Conservation (phyloP, 2,888 invertebrate genomes). For the Chloroclysta siterata region DNA sequence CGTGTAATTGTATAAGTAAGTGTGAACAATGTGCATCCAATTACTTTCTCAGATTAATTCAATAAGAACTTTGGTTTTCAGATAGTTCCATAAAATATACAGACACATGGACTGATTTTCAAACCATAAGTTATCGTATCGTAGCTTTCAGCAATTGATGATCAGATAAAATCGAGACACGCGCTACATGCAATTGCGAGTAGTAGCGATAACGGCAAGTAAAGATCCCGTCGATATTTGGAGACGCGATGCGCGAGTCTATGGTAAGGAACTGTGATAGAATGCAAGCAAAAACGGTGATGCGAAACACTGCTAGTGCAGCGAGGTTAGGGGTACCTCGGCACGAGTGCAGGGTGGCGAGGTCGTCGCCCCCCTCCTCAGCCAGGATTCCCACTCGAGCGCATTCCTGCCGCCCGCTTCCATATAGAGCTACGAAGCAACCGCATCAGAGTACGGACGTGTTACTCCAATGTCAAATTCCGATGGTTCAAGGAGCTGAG, state of each 20-base stretch:
- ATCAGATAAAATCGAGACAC: not conserved
- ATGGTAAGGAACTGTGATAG: conserved; percentile 14
- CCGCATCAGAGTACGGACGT: conserved; percentile 40
- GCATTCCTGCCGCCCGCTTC: conserved; percentile 62
- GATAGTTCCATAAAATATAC: not conserved
- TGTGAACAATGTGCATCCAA: not conserved
- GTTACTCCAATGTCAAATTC: conserved; percentile 35
- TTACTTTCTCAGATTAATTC: not conserved
- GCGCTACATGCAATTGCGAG: conserved; percentile 1
- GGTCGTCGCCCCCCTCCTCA: conserved; percentile 68
- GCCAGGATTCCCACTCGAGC: conserved; percentile 69
- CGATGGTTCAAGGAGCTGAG: conserved; percentile 21
- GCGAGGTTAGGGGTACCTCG: conserved; percentile 38
- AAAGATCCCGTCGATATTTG: not conserved
- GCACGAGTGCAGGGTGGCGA: conserved; percentile 55
- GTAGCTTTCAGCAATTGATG: too few relatives aligned
- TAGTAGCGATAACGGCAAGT: not conserved
- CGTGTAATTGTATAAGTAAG: not conserved
- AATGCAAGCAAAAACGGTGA: conserved; percentile 33
- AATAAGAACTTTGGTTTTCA: not conserved
- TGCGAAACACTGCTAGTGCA: conserved; percentile 41
- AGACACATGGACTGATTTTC: not conserved
- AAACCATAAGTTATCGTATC: too few relatives aligned
- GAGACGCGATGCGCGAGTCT: not conserved
- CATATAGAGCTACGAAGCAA: conserved; percentile 54